Percentiles rank a stretch among this genome's conserved stretches.
Conservation (phyloP, 2,797 vertebrate genomes). For the Oreortyx pictus region DNA sequence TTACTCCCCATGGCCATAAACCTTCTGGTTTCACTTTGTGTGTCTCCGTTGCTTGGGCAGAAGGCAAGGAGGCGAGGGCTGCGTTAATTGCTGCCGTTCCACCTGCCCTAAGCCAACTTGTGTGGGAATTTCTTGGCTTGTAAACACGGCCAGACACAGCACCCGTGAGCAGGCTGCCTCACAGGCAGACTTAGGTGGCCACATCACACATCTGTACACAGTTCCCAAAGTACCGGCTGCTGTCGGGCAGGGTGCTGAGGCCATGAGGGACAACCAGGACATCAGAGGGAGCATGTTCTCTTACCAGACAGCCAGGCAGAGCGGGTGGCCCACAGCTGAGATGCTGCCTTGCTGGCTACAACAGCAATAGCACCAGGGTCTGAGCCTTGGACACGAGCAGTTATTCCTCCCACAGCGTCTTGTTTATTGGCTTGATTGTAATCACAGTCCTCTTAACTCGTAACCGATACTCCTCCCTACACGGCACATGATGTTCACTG, state of each 20-base stretch:
- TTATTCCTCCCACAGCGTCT: neutral
- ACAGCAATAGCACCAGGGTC: neutral
- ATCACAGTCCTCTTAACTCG: conserved; percentile 48
- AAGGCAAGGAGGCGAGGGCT: neutral
- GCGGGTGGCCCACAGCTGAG: rapidly evolving
- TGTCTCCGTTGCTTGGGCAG: neutral
- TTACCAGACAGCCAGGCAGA: neutral
- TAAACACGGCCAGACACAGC: rapidly evolving
- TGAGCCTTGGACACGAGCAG: neutral
- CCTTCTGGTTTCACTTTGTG: neutral
- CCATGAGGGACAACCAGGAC: neutral
- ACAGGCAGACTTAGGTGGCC: neutral
- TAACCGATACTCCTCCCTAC: conserved; percentile 31
- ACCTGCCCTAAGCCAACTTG: neutral
- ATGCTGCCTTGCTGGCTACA: neutral
- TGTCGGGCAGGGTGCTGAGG: neutral
- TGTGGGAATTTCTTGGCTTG: rapidly evolving
- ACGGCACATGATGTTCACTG: neutral
- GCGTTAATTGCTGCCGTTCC: neutral
- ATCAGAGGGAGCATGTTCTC: neutral
- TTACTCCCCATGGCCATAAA: neutral
- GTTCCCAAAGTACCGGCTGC: neutral
- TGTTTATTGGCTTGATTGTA: conserved; percentile 44
- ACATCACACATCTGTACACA: rapidly evolving
- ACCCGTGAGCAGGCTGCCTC: neutral